phyloP scores from a whole-genome alignment of 37 sponge, comb jelly and placozoan genomes.

The Beroe ovata region DNA sequence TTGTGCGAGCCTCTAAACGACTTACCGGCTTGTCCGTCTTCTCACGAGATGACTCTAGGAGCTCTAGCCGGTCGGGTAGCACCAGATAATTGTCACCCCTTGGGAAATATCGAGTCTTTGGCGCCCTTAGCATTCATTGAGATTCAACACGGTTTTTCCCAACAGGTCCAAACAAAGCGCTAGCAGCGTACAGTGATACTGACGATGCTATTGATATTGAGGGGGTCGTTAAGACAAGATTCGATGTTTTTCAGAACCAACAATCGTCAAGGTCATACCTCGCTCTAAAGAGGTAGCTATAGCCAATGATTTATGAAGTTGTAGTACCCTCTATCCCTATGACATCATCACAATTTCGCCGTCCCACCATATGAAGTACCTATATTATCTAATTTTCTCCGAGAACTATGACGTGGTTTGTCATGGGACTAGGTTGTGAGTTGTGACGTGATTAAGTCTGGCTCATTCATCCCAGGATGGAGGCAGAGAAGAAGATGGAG shows the following conservation, averaged over 20 bases:
- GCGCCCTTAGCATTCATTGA: too few relatives aligned
- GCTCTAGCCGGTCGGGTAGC: slow-evolving; percentile 41
- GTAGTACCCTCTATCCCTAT: too few relatives aligned
- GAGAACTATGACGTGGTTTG: too few relatives aligned
- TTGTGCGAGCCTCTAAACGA: slow-evolving; percentile 13
- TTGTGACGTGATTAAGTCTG: too few relatives aligned
- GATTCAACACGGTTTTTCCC: too few relatives aligned
- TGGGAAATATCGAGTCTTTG: too few relatives aligned
- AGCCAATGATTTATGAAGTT: too few relatives aligned
- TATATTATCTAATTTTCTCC: too few relatives aligned
- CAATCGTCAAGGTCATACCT: slow-evolving; percentile 39
- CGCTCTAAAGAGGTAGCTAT: not conserved
- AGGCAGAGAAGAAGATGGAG: slow-evolving; percentile 50
- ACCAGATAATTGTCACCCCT: too few relatives aligned
- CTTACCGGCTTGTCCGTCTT: slow-evolving; percentile 10
- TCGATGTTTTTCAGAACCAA: slow-evolving; percentile 44
- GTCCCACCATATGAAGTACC: too few relatives aligned
- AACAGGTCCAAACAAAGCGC: slow-evolving; percentile 3
- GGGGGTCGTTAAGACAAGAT: slow-evolving; percentile 50
- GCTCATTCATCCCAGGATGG: slow-evolving; percentile 34
- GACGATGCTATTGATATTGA: slow-evolving; percentile 53
- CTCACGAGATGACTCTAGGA: slow-evolving; percentile 16
- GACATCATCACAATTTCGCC: too few relatives aligned
- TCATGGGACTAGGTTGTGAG: too few relatives aligned
- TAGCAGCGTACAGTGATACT: slow-evolving; percentile 47